A percentile compares a stretch with the other conserved stretches of the same genome.
Conservation (phyloP, 2,888 invertebrate genomes). For the Microctonus aethiopoides region DNA sequence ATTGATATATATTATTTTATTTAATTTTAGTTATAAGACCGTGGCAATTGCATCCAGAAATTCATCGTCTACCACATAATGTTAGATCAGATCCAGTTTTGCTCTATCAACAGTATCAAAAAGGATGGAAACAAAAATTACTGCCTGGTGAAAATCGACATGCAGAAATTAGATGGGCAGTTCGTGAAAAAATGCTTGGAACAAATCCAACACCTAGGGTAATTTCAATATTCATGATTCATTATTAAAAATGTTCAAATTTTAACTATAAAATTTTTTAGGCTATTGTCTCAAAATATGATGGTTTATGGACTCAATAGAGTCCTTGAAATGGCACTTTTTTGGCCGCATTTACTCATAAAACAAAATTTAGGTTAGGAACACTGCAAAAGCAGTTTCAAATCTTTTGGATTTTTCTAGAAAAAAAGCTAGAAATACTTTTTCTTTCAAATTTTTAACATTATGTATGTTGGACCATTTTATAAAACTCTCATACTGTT, state of each 20-base stretch:
- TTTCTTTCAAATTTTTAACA: too few species aligned
- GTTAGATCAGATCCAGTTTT: constrained; percentile 78
- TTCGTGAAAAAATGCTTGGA: constrained; percentile 77
- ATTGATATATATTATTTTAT: constrained; percentile 28
- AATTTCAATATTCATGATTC: background rate
- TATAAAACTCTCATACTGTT: too few species aligned
- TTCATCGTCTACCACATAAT: constrained; percentile 42
- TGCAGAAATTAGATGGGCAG: constrained; percentile 76
- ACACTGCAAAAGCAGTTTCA: too few species aligned
- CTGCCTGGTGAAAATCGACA: constrained; percentile 80
- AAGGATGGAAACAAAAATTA: constrained; percentile 79
- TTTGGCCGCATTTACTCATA: too few species aligned
- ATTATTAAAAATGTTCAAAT: background rate
- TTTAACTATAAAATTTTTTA: too few species aligned
- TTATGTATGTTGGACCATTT: too few species aligned
- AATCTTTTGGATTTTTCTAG: too few species aligned
- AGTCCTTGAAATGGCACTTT: too few species aligned
- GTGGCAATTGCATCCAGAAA: constrained; percentile 66
- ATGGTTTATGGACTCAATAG: too few species aligned
- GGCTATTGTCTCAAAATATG: too few species aligned
- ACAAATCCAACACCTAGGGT: constrained; percentile 59
- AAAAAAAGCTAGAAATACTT: too few species aligned
- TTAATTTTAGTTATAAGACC: constrained; percentile 73
- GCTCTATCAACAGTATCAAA: constrained; percentile 81
- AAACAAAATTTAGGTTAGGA: too few species aligned